Base-by-base conservation (phyloP, 2,797 vertebrate genomes). In the Silurus lanzhouensis region DNA sequence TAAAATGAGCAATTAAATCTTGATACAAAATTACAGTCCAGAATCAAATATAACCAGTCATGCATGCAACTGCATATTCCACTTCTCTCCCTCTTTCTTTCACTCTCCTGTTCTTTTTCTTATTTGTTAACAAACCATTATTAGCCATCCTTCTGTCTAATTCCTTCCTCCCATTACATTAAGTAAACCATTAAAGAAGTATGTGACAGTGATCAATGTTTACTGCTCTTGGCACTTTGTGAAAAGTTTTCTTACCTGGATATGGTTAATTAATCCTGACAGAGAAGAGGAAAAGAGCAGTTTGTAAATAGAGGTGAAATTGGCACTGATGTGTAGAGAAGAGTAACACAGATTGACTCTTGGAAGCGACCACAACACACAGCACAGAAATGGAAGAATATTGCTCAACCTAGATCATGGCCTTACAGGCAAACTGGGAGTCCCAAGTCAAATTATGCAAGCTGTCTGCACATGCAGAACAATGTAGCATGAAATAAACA, bases 371-470 rank as follows among this genome's bases (percentile, higher is more conserved):
- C 60, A 68, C 61, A 86, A 74, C 72, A 61, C 60, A 82, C 81
- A 64, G 67, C 70, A 19, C 58, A 12, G 76, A 60, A 71, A 66
- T 15, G 55, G 17, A 79, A 46, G 68, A 90, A 80, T 2, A 83
- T 74, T 88, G 89, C 91, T 86, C 85, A 90, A 89, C 84, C 87
- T 84, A 85, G 88, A 88, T 83, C 87, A 85, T 88, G 83, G 92
- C 91, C 94, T 95, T 90, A 92, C 93, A 95, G 95, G 95, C 93
- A 94, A 91, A 92, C 91, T 86, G 90, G 88, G 90, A 92, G 91
- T 94, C 94, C 94, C 94, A 92, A 95, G 95, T 95, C 93, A 94
- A 95, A 95, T 95, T 95, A 94, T 91, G 91, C 87, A 91, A 92
- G 38, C 20, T 94, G 94, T 93, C 94, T 93, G 91, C 87, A 93